Base-by-base conservation (phyloP, 2,888 invertebrate species). In the Pogonocherus hispidulus region DNA sequence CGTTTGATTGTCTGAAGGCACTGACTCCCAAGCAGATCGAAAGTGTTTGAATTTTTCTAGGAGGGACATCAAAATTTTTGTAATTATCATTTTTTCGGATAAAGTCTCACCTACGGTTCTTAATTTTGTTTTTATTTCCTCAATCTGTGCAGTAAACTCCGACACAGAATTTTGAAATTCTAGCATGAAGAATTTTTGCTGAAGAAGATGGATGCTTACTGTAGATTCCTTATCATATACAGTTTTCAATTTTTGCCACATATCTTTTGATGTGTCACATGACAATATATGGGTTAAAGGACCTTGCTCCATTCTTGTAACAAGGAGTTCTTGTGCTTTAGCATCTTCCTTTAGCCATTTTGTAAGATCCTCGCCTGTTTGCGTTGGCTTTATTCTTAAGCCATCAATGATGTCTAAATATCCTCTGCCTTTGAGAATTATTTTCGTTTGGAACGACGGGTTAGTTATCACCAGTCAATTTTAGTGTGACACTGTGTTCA, bases 321-420 rank as follows among this genome's bases (percentile, higher is more conserved):
- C 73, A 19, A 78, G 14, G n/a, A 76, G 8, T 44, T 76, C 70
- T 68, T 77, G 73, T 6, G 76, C 75, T 59, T 73, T 75, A 11
- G 72, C 69, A 66, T 77, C 75, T 23, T 73, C 66, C 23, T 67
- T 73, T 1, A 51, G 8, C 75, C 76, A 77, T 55, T 56, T 67
- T 14, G n/a, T 41, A 22, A 35, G 8, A 6, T 63, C 66, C 16
- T 59, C 52, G 4, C 22, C 54, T 37, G 16, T 35, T 3, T 46
- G 35, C n/a, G n/a, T 5, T 11, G 69, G 63, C 18, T 41, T 56
- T 37, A n/a, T 22, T 23, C 19, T 56, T 0, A n/a, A 20, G 19
- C 60, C 64, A 16, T 44, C 44, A 2, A 67, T 63, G 1, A 68
- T 56, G 4, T 65, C 67, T 35, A 51, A 66, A 11, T 47, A 20